Percentiles rank a stretch among this genome's conserved stretches.
phyloP scores from a whole-genome alignment of 2,888 invertebrate genomes.

The Cremastobaeus sp. region DNA sequence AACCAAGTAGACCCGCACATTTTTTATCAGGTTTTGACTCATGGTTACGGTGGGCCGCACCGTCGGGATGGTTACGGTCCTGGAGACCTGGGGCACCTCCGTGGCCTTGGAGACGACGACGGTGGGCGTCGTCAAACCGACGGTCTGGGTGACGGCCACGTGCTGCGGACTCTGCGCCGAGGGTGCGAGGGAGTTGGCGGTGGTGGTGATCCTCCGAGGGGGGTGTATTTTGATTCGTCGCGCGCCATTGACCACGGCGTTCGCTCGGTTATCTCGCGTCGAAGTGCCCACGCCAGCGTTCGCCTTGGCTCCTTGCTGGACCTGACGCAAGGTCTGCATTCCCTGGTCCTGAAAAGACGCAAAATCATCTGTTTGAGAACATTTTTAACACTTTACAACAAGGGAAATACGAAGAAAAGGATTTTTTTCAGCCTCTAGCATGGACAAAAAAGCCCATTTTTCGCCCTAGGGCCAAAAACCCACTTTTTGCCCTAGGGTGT shows the following conservation, averaged over 20 bases:
- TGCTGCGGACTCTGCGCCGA: constrained; percentile 24
- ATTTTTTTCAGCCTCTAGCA: too few relatives aligned
- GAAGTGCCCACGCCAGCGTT: too few relatives aligned
- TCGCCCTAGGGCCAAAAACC: too few relatives aligned
- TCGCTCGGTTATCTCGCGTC: constrained; percentile 16
- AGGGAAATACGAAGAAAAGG: constrained; percentile 2
- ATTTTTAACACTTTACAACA: not conserved
- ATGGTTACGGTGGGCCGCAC: too few relatives aligned
- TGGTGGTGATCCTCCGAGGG: constrained; percentile 66
- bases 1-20: too few relatives aligned
- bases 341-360: constrained; percentile 75
- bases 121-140: constrained; percentile 30
- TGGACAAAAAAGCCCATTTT: too few relatives aligned
- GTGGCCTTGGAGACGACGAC: constrained; percentile 45
- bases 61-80: constrained; percentile 36
- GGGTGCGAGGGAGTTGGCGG: constrained; percentile 8
- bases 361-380: too few relatives aligned
- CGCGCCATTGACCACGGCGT: constrained; percentile 47
- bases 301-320: too few relatives aligned
- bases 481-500: too few relatives aligned
- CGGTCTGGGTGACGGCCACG: constrained; percentile 10
- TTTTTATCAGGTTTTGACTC: too few relatives aligned
- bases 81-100: constrained; percentile 51
- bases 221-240: constrained; percentile 72
- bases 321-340: constrained; percentile 73